Conservation (phyloP, 2,888 invertebrate genomes). For the Ferrisia virgata region DNA sequence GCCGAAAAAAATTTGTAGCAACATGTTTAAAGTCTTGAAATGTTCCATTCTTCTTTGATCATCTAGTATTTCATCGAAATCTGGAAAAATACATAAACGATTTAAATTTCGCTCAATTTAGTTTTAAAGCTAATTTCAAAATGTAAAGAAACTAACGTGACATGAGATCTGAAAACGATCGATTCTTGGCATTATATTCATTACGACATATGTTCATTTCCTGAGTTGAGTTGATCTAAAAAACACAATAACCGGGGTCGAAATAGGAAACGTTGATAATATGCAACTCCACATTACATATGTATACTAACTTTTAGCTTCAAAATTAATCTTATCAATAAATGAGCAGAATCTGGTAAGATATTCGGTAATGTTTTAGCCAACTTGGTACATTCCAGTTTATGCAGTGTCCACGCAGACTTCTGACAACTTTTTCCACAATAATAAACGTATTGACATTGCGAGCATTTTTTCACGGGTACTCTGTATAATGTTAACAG, state of each 20-base stretch:
- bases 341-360: constrained; percentile 77
- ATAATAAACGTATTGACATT: constrained; percentile 78
- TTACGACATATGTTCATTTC: constrained; percentile 67
- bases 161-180: constrained; percentile 81
- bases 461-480: constrained; percentile 75
- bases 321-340: constrained; percentile 73
- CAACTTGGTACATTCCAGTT: constrained; percentile 75
- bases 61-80: constrained; percentile 74
- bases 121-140: constrained; percentile 58
- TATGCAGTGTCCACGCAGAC: constrained; percentile 77
- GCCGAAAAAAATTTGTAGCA: constrained; percentile 70
- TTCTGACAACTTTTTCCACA: constrained; percentile 78
- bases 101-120: neutral
- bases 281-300: constrained; percentile 21
- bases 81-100: constrained; percentile 55
- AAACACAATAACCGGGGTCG: no score
- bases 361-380: constrained; percentile 68
- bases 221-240: constrained; percentile 51
- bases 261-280: no score
- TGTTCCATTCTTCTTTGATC: constrained; percentile 75
- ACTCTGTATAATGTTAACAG: no score
- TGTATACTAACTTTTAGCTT: constrained; percentile 56
- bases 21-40: constrained; percentile 68
- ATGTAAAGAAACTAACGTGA: constrained; percentile 68
- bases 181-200: constrained; percentile 67